Evolutionary conservation across 1,140 invertebrate species (phyloP).

Genomic region (Tetranychus urticae): DNA sequence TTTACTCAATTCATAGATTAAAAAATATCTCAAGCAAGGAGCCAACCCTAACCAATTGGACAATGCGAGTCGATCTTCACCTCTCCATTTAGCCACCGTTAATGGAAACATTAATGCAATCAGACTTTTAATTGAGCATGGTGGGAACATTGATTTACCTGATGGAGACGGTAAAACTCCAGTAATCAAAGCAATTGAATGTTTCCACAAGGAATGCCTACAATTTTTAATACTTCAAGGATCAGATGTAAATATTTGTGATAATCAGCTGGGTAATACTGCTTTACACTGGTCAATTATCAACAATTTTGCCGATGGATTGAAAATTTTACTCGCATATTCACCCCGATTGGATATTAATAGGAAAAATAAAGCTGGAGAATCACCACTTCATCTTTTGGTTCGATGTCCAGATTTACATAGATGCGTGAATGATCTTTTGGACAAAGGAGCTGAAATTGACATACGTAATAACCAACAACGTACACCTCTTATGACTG

Average conservation of each 20-base stretch:
- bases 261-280: conserved; percentile 6
- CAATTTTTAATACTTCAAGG: conserved; percentile 15
- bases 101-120: conserved; percentile 47
- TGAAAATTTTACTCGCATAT: conserved; percentile 2
- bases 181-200: conserved; percentile 21
- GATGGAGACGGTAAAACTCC: conserved; percentile 24
- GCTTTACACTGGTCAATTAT: conserved; percentile 6
- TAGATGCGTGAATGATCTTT: neutral
- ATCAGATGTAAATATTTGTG: conserved; percentile 5
- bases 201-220: conserved; percentile 20
- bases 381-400: neutral
- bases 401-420: neutral
- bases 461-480: neutral
- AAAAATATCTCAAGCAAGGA: conserved; percentile 11
- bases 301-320: neutral
- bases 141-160: conserved; percentile 31
- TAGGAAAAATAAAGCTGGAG: neutral
- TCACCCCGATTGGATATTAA: neutral
- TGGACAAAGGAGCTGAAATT: neutral
- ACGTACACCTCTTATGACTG: neutral
- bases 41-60: conserved; percentile 22
- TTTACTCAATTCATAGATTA: neutral
- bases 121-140: conserved; percentile 39
- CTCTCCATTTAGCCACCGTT: conserved; percentile 52
- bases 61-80: conserved; percentile 21